Evolutionary conservation across 2,797 vertebrate genomes (phyloP), one percentile per base, ranked within the genome.

Genomic region (Benthosema pterotum): DNA sequence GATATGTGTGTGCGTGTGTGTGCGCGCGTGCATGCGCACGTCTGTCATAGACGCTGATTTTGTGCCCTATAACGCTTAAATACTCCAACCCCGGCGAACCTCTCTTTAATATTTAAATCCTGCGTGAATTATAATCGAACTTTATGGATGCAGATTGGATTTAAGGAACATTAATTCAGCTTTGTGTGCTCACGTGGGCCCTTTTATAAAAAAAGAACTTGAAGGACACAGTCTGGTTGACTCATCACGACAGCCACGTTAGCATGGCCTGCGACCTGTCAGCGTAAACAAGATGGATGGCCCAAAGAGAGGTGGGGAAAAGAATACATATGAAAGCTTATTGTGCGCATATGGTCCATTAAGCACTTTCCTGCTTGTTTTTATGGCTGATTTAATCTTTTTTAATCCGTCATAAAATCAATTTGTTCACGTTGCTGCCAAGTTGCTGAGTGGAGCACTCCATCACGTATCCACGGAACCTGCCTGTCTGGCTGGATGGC

Each of bases 371-470:
- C 86, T 87, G 86, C 88, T 90, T 90, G 90, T 91, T 90, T 92
- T 91, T 90, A 89, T 90, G 87, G 87, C 87, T 90, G 87, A 87
- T 90, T 91, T 91, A 89, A 91, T 93, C 88, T 91, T 92, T 92
- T 92, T 90, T 89, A 93, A 92, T 92, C 90, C 89, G 88, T 91
- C 92, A 92, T 87, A 89, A 93, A 92, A 93, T 93, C 90, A 84
- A 93, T 93, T 85, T 84, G 77, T 86, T 89, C 88, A 87, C 87
- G 66, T 89, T 65, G 82, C 89, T 92, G 92, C 87, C 91, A 90
- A 86, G 87, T 88, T 90, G 88, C 85, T 71, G 83, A 87, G 79
- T 72, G 65, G 83, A 83, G 82, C 87, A 90, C 89, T 92, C 90
- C 87, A 91, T 93, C 90, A 93, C 80, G 28, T 79, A 81, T 89